Percentiles rank a stretch among this genome's conserved stretches.
Conservation (phyloP, 23 tunicate species). For the Trididemnum nubilum region DNA sequence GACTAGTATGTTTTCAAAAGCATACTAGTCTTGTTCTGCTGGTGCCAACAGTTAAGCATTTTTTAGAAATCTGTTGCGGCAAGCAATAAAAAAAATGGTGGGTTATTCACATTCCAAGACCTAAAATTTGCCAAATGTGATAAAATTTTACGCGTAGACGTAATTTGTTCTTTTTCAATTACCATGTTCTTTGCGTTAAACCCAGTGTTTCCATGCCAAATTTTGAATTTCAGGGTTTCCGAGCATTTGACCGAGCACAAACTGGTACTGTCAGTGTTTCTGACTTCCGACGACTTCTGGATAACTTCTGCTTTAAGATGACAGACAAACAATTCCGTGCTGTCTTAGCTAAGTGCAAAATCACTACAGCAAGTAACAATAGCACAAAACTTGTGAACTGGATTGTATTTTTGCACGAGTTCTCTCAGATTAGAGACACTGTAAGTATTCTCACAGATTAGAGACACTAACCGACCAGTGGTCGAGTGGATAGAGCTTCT, state of each 20-base stretch:
- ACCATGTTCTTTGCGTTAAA: no score
- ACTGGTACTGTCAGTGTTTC: conserved; percentile 71
- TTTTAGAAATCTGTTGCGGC: no score
- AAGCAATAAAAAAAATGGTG: no score
- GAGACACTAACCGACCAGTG: not conserved
- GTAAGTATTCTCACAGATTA: conserved; percentile 45
- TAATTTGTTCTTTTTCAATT: no score
- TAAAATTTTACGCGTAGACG: no score
- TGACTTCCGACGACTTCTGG: conserved; percentile 82
- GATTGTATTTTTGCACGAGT: conserved; percentile 82
- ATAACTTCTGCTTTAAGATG: conserved; percentile 75
- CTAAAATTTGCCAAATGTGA: no score
- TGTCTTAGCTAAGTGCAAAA: conserved; percentile 66
- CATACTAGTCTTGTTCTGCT: no score
- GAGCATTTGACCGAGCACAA: conserved; percentile 80
- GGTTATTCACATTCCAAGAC: no score
- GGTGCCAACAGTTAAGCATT: no score
- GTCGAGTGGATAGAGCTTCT: no score
- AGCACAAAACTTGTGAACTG: conserved; percentile 74
- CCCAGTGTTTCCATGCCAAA: no score
- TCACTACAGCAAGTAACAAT: conserved; percentile 31
- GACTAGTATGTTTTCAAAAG: no score
- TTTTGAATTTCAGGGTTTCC: conserved; percentile 74
- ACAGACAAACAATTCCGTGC: conserved; percentile 83
- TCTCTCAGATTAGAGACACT: conserved; percentile 61